Conservation (phyloP, 2,888 invertebrate species). For the Zaprionus obscuricornis region DNA sequence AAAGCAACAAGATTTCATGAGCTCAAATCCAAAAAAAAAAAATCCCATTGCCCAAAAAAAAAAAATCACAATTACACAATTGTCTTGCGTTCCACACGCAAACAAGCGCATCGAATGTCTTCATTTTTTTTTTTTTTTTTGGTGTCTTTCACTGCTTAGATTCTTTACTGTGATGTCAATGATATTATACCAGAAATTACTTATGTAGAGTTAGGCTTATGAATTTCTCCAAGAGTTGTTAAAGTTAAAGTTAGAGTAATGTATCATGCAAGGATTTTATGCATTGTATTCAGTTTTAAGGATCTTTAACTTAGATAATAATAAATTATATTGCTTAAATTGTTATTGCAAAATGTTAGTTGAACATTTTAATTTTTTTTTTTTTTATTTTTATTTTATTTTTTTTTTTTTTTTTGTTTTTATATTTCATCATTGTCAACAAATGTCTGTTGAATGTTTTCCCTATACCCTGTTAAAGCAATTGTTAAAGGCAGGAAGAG, state of each 20-base stretch:
- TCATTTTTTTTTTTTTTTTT: too few relatives aligned
- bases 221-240: too few relatives aligned
- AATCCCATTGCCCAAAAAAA: slow-evolving; percentile 16
- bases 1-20: too few relatives aligned
- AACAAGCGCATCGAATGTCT: slow-evolving; percentile 81
- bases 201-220: too few relatives aligned
- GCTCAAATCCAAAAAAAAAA: slow-evolving; percentile 7
- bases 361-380: slow-evolving; percentile 16
- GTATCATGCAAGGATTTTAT: too few relatives aligned
- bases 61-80: slow-evolving; percentile 45
- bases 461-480: too few relatives aligned
- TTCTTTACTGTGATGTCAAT: too few relatives aligned
- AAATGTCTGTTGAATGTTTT: slow-evolving; percentile 13
- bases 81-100: slow-evolving; percentile 78
- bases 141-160: too few relatives aligned
- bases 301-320: slow-evolving; percentile 72
- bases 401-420: slow-evolving; percentile 7
- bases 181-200: too few relatives aligned
- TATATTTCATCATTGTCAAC: slow-evolving; percentile 8
- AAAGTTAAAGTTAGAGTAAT: too few relatives aligned
- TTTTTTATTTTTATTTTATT: slow-evolving; percentile 9
- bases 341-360: slow-evolving; percentile 63
- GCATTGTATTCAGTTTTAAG: too few relatives aligned
- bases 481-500: too few relatives aligned
- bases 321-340: slow-evolving; percentile 67